Base-by-base conservation (phyloP, 2,113 vertebrate genomes). In the Hemiscyllium ocellatum region DNA sequence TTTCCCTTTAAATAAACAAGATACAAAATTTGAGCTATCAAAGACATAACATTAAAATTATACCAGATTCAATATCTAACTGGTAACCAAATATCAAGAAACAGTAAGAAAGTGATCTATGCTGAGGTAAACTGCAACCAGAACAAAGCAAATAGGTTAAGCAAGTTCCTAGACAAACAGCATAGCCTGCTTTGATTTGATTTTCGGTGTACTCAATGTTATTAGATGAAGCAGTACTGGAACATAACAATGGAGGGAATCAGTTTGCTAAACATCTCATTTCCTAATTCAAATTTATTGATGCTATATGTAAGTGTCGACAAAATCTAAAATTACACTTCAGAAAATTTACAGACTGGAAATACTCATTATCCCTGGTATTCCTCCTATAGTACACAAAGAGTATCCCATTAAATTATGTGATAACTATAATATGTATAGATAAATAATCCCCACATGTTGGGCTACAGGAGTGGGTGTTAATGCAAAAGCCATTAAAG, bases 311-410 rank as follows among this genome's bases (percentile, higher is more conserved):
- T 89, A 56, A 89, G 24, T 33, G 33, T 7, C 15, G 29, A 61
- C 87, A 91, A 61, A 91, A 91, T 61, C 87, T 65, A 61, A 91
- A 33, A 91, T 91, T n/a, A 90, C 29, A 19, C 33, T 65, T 91
- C n/a, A 91, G 52, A 56, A 76, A 90, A 65, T 17, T n/a, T 90
- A 90, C 56, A 17, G 87, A 56, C 13, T 65, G 33, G 87, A 65
- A 68, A 66, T 22, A 37, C 56, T 93, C n/a, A 56, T 90, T 19
- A 93, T 6, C 42, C 80, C 6, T 83, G 80, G 80, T 83, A 83
- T 42, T 93, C 66, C 8, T 93, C 66, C 89, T 61, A 37, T 91
- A 66, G n/a, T 19, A 20, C 56, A 91, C 29, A 66, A 91, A 90
- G 52, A 29, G 66, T 66, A 90, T 61, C 29, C 26, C 10, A 90